Evolutionary conservation across 1,140 invertebrate genomes (phyloP).

Genomic region (Polypedilum vanderplanki): DNA sequence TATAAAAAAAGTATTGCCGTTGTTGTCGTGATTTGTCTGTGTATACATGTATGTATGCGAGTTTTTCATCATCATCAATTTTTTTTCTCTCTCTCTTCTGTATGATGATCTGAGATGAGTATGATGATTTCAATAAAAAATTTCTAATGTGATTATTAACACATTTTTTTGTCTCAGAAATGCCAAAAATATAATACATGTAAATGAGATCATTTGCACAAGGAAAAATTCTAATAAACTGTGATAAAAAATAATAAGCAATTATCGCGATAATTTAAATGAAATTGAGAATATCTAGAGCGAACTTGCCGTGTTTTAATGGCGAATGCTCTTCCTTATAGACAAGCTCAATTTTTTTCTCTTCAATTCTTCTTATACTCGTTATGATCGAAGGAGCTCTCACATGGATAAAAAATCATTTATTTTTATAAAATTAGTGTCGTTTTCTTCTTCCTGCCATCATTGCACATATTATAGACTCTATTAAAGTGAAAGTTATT

Average conservation of each 20-base stretch:
- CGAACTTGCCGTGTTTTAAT: background rate
- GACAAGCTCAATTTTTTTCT: background rate
- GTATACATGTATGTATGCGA: conserved; percentile 5
- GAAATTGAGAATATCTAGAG: too few species aligned
- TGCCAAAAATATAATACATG: background rate
- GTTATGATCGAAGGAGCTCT: background rate
- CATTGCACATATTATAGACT: background rate
- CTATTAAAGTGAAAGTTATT: conserved; percentile 5
- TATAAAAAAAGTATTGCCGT: conserved; percentile 9
- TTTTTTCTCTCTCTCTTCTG: background rate
- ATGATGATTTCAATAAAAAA: conserved; percentile 19
- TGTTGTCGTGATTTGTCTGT: background rate
- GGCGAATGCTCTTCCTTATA: background rate
- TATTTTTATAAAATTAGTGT: background rate
- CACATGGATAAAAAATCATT: background rate
- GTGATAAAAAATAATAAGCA: background rate
- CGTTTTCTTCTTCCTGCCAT: background rate
- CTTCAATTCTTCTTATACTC: background rate
- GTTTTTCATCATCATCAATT: conserved; percentile 19
- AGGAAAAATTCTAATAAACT: background rate
- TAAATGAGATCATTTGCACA: background rate
- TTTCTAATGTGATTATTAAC: conserved; percentile 14
- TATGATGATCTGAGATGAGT: conserved; percentile 12
- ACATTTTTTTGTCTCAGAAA: conserved; percentile 16
- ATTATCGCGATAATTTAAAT: too few species aligned